Evolutionary conservation across 1,140 invertebrate genomes (phyloP), one percentile per base, ranked within the genome.

Genomic region (Cotesia vestalis): DNA sequence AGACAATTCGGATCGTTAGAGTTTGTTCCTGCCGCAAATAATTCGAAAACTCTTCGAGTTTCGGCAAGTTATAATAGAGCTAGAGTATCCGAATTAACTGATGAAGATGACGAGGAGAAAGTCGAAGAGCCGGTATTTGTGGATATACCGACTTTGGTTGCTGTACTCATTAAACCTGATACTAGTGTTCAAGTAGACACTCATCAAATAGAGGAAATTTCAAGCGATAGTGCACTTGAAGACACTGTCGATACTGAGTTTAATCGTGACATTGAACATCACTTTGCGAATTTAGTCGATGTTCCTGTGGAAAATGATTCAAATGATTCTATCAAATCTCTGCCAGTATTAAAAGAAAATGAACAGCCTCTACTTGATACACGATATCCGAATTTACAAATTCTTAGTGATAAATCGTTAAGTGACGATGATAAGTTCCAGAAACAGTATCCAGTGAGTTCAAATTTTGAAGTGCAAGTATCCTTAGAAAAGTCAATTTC

Each of bases 161-260:
- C 81, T 0, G 82, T 84, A 9, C 61, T 84, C 40, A 84, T 84
- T 67, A 83, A 82, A 27, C 80, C 82, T 0, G 81, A 83, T 34
- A 62, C 83, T 14, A 77, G 34, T 53, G 60, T 73, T 8, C 71
- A 77, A 27, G 68, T 63, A 3, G 60, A 72, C 3, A 69, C 76
- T 0, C 46, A 74, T 17, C 80, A 78, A 66, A 83, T 84, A 63
- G 82, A 84, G 61, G 82, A 83, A 57, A 81, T 84, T 8, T 79
- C 71, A 4, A 78, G 73, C 11, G 79, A 83, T 46, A 77, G 75
- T 40, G 72, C 75, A 6, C 73, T 64, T 2, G 80, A 78, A 51
- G 76, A 76, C 27, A 63, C 73, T 51, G 76, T 76, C 40, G 79
- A 81, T 38, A 60, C 40, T 12, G 77, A 79, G 8, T 62, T 62